Evolutionary conservation across 64 coral and sea anemone species (phyloP).

Genomic region (Montipora sp.): DNA sequence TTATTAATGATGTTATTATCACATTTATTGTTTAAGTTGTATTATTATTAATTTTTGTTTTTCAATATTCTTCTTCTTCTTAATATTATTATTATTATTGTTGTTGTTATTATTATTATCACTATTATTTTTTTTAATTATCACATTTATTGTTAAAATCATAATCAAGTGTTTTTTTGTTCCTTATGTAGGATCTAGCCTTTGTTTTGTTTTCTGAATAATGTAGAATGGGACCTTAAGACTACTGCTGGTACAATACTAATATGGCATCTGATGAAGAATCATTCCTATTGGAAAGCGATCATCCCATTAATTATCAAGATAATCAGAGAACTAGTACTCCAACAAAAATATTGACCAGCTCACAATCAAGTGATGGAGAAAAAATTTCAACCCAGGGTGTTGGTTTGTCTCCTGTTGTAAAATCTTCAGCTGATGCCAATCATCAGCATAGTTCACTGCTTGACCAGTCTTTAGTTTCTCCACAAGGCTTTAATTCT

Average conservation of each 20-base stretch:
- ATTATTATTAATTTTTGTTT: too few relatives aligned
- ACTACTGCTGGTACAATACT: background rate
- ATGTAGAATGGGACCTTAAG: background rate
- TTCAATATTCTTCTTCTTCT: too few relatives aligned
- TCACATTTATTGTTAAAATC: background rate
- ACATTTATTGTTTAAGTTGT: too few relatives aligned
- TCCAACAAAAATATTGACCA: background rate
- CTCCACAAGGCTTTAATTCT: background rate
- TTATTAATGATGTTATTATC: too few relatives aligned
- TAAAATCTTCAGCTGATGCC: background rate
- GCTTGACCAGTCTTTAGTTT: background rate
- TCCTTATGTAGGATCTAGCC: background rate
- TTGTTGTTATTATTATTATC: background rate
- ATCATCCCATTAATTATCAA: background rate
- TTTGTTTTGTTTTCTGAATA: background rate
- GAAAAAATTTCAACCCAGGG: background rate
- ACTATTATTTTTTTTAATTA: background rate
- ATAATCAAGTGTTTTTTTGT: background rate
- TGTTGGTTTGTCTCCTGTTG: background rate
- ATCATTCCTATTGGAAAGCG: constrained; percentile 23
- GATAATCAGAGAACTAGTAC: constrained; percentile 36
- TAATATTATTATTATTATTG: background rate
- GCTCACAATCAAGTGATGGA: background rate
- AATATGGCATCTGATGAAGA: background rate
- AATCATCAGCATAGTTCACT: background rate